Base-by-base conservation (phyloP, 2,797 vertebrate genomes). In the Zenarchopterus dispar region DNA sequence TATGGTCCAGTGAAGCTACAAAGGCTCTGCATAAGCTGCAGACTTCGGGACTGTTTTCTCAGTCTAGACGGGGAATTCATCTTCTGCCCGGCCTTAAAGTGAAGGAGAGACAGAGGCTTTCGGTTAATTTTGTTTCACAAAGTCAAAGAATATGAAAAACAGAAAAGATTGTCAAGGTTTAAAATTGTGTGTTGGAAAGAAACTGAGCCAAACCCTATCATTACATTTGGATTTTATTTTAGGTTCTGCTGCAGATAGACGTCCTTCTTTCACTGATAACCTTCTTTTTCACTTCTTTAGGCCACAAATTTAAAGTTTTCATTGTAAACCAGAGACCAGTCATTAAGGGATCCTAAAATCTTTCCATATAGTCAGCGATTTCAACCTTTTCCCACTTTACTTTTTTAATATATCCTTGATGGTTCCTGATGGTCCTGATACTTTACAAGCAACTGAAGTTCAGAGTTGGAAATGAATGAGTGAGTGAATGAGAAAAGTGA, bases 1-100 rank as follows among this genome's bases (percentile, higher is more conserved):
- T 21, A 18, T 0, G 21, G 36, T 64, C 23, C n/a, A 15, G 26
- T 16, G 31, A 43, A 51, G 61, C 66, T n/a, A 45, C 33, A 6
- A 28, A n/a, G 10, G 18, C 19, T 46, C 28, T 45, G 45, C 44
- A 42, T 28, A 49, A 65, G 51, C 43, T 42, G 52, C 53, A 52
- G 16, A 23, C 18, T 57, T 41, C 60, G 47, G 6, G 5, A 0
- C n/a, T 62, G 39, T 62, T 62, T 0, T 26, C 16, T 26, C 41
- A 57, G 41, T 26, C 46, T 13, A 15, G 41, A 51, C 9, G 8
- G 28, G 41, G 26, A 46, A 45, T 21, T 46, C 19, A 62, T 23
- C 17, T 28, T 61, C 33, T 53, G 43, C 19, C 8, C 24, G 6
- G 45, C 23, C 23, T 49, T 22, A 18, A 0, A 57, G 31, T 3